Conservation (phyloP, 2,797 vertebrate genomes). For the Halcyon badia region DNA sequence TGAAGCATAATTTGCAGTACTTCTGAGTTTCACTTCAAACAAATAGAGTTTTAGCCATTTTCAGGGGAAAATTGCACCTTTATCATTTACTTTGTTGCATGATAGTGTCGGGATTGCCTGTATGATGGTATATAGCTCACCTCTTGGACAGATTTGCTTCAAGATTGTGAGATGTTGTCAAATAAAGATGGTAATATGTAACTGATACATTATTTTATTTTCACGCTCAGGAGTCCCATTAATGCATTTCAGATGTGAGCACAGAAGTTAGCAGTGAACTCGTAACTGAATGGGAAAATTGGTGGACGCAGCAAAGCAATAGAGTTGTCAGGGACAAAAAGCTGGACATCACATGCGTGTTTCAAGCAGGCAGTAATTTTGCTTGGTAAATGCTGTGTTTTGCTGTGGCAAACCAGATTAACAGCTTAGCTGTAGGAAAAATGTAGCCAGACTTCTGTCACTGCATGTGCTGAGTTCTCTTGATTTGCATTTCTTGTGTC, state of each 20-base stretch:
- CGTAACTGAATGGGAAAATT: background rate
- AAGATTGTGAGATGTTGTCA: background rate
- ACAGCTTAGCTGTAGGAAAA: background rate
- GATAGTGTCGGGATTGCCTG: background rate
- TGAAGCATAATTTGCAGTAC: constrained; percentile 11
- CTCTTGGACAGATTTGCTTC: background rate
- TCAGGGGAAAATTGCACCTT: background rate
- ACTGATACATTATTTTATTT: background rate
- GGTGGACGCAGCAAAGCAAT: background rate
- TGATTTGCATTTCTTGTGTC: background rate
- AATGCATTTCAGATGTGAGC: background rate
- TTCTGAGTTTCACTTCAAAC: background rate
- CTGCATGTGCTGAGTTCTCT: background rate
- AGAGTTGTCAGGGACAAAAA: background rate
- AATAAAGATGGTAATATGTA: background rate
- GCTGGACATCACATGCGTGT: background rate
- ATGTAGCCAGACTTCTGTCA: background rate
- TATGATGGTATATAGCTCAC: background rate
- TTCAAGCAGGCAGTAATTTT: background rate
- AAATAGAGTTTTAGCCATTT: background rate
- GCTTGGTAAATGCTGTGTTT: background rate
- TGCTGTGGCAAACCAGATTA: constrained; percentile 14
- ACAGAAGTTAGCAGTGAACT: background rate
- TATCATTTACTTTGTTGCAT: background rate
- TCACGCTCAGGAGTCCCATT: background rate